A percentile compares a stretch with the other conserved stretches of the same genome.
These are phyloP conservation scores for Gopherus flavomarginatus DNA, from an alignment of 2,113 vertebrate genomes.

Conservation along the genomic window DNA sequence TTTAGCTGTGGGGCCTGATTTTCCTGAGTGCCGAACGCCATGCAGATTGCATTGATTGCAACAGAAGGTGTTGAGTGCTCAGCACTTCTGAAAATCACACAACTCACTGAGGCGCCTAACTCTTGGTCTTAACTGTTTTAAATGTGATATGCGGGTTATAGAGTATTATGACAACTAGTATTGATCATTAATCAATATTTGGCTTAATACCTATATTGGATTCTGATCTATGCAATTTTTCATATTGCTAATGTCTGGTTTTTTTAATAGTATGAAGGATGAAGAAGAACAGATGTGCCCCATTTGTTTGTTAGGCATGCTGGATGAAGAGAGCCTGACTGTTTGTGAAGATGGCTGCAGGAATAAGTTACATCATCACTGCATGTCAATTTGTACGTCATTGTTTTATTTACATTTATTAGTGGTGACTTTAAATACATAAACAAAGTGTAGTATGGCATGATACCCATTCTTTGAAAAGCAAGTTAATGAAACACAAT, in stretches of 20 bases:
- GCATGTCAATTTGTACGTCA: slow-evolving; percentile 94
- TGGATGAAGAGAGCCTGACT: slow-evolving; percentile 91
- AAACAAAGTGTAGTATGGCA: neutral
- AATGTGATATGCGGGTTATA: neutral
- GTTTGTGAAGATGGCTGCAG: slow-evolving; percentile 92
- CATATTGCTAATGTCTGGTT: neutral
- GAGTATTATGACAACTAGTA: neutral
- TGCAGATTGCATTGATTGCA: slow-evolving; percentile 35
- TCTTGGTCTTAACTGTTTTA: neutral
- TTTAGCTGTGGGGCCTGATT: slow-evolving; percentile 34
- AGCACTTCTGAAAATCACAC: slow-evolving; percentile 15
- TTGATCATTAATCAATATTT: neutral
- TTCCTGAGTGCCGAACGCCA: neutral
- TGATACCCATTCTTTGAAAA: neutral
- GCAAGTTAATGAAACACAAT: neutral
- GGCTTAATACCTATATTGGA: neutral
- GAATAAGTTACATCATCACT: slow-evolving; percentile 93
- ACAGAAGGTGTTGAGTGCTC: neutral
- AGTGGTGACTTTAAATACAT: neutral
- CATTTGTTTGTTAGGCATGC: slow-evolving; percentile 92
- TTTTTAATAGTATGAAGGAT: slow-evolving; percentile 85
- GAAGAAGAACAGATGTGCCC: slow-evolving; percentile 95
- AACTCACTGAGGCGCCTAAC: neutral
- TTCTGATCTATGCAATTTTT: neutral
- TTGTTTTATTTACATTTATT: neutral